Base-by-base conservation (phyloP, 2,113 vertebrate genomes). In the Ramphastos sulfuratus region DNA sequence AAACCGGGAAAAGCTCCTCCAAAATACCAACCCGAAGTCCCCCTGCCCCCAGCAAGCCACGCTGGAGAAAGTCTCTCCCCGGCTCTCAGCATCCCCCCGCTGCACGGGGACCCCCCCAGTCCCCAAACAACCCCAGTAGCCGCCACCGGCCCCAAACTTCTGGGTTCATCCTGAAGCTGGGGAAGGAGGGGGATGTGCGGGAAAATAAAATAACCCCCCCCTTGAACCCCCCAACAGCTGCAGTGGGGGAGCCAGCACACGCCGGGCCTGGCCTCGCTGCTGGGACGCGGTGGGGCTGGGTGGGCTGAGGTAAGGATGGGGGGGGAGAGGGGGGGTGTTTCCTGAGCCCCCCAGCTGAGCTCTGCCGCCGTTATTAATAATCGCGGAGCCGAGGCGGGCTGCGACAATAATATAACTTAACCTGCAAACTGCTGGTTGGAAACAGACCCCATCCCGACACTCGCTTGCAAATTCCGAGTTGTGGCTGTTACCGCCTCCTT, bases 401-500 rank as follows among this genome's bases (percentile, higher is more conserved):
- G 73, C 37, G 39, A 91, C 35, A 80, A 81, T 88, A 92, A 73
- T 83, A 69, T 71, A 96, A 97, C 98, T 97, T 97, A 97, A 99
- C 98, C 98, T 99, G 98, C 97, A 93, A 98, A 98, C 89, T 98
- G 98, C 97, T 99, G 98, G 96, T 98, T 98, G 79, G 98, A 98
- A 98, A 98, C 98, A 70, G 98, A 99, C 95, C 98, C 98, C 98
- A 99, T 99, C 85, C 97, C 95, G 97, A 66, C 69, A 55, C 88
- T 69, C 60, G 91, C 92, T 90, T 89, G 96, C 95, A 95, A 97
- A 83, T 60, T 73, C 95, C 96, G 95, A 93, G 96, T 96, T 95
- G 85, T 79, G 94, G 85, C 93, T 94, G 94, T 94, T 95, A 94
- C 81, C 96, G 90, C 95, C 88, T 76, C 72, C 77, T 69, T 54